phyloP scores from a whole-genome alignment of 2,797 vertebrate genomes.

The Oryzias dopingdopingensis region DNA sequence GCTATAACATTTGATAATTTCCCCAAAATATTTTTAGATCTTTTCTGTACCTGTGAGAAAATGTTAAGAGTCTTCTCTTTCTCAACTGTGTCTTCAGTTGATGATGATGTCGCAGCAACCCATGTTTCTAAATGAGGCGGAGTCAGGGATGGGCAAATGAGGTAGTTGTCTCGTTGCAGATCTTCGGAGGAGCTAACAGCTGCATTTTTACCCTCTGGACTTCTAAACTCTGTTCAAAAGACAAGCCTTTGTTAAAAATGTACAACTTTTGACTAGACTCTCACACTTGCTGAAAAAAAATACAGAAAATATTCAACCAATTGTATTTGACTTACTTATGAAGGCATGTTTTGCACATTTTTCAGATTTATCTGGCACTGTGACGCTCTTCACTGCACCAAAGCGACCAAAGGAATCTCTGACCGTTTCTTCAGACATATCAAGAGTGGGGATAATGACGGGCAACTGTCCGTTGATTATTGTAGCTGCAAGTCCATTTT shows the following conservation, averaged over 20 bases:
- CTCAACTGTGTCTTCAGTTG: background rate
- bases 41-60: constrained; percentile 34
- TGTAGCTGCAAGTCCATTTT: background rate
- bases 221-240: constrained; percentile 67
- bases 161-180: constrained; percentile 62
- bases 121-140: constrained; percentile 63
- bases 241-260: background rate
- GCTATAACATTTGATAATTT: no score
- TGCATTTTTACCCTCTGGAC: constrained; percentile 43
- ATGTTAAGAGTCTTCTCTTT: background rate
- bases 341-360: constrained; percentile 72
- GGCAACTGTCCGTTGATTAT: constrained; percentile 9
- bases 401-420: constrained; percentile 69
- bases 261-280: background rate
- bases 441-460: constrained; percentile 10
- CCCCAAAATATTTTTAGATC: no score
- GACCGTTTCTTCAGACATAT: constrained; percentile 70
- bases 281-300: background rate
- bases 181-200: constrained; percentile 68
- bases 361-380: constrained; percentile 67
- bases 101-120: constrained; percentile 20
- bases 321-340: constrained; percentile 78
- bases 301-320: background rate
- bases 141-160: constrained; percentile 73
- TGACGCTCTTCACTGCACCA: constrained; percentile 70